Conservation (phyloP, 2,797 vertebrate genomes). For the Percopsis omiscomaycus region DNA sequence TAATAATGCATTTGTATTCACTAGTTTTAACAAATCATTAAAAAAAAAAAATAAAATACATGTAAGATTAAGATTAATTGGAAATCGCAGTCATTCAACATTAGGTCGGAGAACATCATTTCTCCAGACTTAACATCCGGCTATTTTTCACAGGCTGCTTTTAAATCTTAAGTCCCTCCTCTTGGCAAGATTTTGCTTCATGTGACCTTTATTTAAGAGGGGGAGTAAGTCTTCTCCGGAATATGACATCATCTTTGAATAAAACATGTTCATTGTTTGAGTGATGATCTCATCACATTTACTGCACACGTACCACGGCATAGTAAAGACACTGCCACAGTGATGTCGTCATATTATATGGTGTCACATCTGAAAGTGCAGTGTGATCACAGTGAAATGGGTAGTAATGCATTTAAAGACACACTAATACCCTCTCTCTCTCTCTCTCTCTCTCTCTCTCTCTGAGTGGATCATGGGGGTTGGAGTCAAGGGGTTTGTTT, state of each 20-base stretch:
- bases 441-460: too few relatives aligned
- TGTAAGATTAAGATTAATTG: constrained; percentile 14
- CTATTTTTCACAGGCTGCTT: constrained; percentile 5
- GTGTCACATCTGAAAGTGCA: constrained; percentile 42
- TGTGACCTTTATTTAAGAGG: constrained; percentile 45
- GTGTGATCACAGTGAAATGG: constrained; percentile 30
- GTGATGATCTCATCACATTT: constrained; percentile 59
- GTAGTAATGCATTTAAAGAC: not conserved
- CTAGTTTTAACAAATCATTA: too few relatives aligned
- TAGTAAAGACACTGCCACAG: constrained; percentile 23
- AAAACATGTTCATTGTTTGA: constrained; percentile 62
- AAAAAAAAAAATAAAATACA: too few relatives aligned
- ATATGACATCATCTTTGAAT: constrained; percentile 72
- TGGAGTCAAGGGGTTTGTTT: too few relatives aligned
- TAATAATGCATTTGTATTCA: too few relatives aligned
- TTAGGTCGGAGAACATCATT: not conserved
- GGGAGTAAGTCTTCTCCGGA: constrained; percentile 54
- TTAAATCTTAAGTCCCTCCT: constrained; percentile 6
- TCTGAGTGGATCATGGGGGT: too few relatives aligned
- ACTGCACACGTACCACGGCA: constrained; percentile 7
- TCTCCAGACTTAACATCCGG: not conserved
- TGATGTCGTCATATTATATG: constrained; percentile 45
- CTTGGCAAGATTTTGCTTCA: constrained; percentile 32
- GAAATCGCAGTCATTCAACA: constrained; percentile 24
- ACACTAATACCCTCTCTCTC: not conserved